These are phyloP conservation scores for Colostygia pectinataria DNA, from an alignment of 2,888 invertebrate species.

Conservation along the genomic window DNA sequence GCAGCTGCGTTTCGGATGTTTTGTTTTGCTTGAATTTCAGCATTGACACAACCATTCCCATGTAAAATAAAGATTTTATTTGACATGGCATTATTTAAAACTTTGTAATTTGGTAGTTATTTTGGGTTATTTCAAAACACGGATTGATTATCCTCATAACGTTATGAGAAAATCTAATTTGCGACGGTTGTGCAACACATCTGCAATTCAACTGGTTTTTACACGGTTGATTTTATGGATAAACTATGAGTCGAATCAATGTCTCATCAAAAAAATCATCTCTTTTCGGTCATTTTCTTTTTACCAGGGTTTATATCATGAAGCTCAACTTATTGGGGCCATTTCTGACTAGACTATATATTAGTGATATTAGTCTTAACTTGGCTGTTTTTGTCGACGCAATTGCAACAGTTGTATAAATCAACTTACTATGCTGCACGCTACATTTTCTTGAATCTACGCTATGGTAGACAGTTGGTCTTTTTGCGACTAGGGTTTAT, in stretches of 20 bases:
- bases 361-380: too few relatives aligned
- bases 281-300: neutral
- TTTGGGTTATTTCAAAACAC: too few relatives aligned
- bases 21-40: slow-evolving; percentile 26
- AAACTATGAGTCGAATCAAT: neutral
- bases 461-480: slow-evolving; percentile 1
- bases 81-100: too few relatives aligned
- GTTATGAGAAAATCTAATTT: slow-evolving; percentile 4
- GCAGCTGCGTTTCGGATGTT: slow-evolving; percentile 37
- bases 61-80: slow-evolving; percentile 7
- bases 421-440: too few relatives aligned
- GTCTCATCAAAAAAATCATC: neutral
- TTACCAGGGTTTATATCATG: slow-evolving; percentile 31
- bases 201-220: slow-evolving; percentile 2
- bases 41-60: neutral
- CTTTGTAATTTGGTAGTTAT: too few relatives aligned
- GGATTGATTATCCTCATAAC: too few relatives aligned
- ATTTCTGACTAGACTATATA: neutral
- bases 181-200: slow-evolving; percentile 2
- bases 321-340: neutral
- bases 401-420: neutral
- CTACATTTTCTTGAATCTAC: neutral
- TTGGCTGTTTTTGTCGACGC: neutral
- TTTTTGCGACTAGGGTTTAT: slow-evolving; percentile 30
- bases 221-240: neutral